phyloP scores from a whole-genome alignment of 1,140 invertebrate species.

The Bombus superbus region DNA sequence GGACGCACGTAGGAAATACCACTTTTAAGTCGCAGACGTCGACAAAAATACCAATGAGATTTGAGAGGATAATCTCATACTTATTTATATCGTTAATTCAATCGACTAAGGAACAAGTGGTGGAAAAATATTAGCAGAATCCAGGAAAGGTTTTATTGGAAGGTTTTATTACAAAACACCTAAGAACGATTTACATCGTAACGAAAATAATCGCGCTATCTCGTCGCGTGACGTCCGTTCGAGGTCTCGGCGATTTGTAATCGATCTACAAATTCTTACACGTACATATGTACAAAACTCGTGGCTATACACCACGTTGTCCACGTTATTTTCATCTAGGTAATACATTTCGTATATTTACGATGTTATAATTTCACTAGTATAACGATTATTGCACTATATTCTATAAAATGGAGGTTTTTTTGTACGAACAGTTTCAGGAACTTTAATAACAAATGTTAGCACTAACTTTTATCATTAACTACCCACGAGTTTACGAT shows the following conservation, averaged over 20 bases:
- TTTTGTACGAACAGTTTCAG: background rate
- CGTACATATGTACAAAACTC: background rate
- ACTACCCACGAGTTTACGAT: background rate
- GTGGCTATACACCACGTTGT: too few species aligned
- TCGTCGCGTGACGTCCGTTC: background rate
- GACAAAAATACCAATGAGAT: background rate
- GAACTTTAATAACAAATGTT: background rate
- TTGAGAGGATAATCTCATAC: background rate
- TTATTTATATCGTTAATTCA: background rate
- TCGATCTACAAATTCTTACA: constrained; percentile 10
- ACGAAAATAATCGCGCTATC: background rate
- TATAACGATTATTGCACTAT: background rate
- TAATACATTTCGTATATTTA: background rate
- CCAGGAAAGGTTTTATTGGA: background rate
- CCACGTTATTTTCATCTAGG: background rate
- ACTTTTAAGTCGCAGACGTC: background rate
- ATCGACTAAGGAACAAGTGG: background rate
- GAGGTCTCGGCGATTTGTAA: background rate
- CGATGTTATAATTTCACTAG: too few species aligned
- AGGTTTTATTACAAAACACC: constrained; percentile 6
- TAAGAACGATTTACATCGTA: background rate
- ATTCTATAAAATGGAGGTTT: background rate
- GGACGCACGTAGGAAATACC: too few species aligned
- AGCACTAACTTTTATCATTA: background rate
- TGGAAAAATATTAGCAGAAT: background rate